Percentiles rank a stretch among this genome's conserved stretches.
phyloP scores from a whole-genome alignment of 2,888 invertebrate genomes.

The Tiliacea citrago region DNA sequence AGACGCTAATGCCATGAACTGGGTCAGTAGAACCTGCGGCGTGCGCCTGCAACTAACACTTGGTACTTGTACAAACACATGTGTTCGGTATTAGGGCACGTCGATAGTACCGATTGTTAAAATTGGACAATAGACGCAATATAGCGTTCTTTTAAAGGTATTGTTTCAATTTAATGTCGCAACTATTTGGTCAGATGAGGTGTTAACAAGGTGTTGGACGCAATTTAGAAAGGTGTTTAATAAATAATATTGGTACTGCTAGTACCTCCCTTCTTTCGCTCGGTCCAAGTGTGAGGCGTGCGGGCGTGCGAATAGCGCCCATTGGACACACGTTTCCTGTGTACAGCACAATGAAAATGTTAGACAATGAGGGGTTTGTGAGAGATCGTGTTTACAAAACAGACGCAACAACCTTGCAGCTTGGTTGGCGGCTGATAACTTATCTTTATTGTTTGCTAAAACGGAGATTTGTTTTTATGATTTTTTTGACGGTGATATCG shows the following conservation, averaged over 20 bases:
- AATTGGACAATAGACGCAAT: conserved; percentile 36
- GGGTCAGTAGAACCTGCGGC: conserved; percentile 80
- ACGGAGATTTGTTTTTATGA: conserved; percentile 50
- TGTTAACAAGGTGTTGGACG: conserved; percentile 66
- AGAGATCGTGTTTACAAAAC: conserved; percentile 78
- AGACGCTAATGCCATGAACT: conserved; percentile 82
- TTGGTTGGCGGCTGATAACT: conserved; percentile 63
- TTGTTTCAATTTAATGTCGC: conserved; percentile 64
- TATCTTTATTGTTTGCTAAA: conserved; percentile 65
- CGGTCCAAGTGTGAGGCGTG: conserved; percentile 30
- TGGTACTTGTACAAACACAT: conserved; percentile 78
- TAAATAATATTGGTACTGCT: conserved; percentile 56
- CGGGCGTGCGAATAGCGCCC: conserved; percentile 58
- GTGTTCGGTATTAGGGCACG: conserved; percentile 70
- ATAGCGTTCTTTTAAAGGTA: conserved; percentile 32
- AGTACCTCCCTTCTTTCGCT: conserved; percentile 40
- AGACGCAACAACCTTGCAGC: conserved; percentile 76
- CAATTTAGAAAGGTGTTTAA: conserved; percentile 71
- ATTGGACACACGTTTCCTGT: conserved; percentile 74
- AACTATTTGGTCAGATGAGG: conserved; percentile 71
- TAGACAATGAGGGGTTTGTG: conserved; percentile 75
- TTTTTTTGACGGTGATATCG: conserved; percentile 33
- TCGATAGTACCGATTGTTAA: conserved; percentile 13
- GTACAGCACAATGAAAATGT: conserved; percentile 74
- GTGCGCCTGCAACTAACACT: conserved; percentile 72